Evolutionary conservation across 2,113 vertebrate genomes (phyloP), one percentile per base, ranked within the genome.

Genomic region (Macrotus californicus): DNA sequence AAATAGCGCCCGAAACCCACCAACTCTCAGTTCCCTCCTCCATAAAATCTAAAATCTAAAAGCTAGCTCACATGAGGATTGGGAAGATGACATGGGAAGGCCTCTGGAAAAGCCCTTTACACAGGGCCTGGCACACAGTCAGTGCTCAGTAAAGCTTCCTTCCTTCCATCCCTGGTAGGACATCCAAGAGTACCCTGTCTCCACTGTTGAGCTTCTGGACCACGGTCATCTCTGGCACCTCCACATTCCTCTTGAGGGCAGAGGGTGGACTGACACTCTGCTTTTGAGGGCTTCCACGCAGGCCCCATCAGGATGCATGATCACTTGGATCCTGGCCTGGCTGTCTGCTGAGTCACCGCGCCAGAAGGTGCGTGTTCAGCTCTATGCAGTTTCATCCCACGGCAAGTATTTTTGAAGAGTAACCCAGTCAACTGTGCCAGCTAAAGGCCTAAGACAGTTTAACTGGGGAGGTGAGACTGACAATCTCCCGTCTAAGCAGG

Each of bases 271-370:
- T 21, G 43, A 59, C 5, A 14, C 5, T 70, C 9, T 67, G 67
- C 16, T 39, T 52, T 11, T 21, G 13, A 90, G 31, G 64, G 24
- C 34, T 41, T 54, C 36, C 29, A 2, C 19, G 1, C 8, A 34
- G 69, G 0, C 48, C 43, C 50, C 22, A 0, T 1, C 3, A 1
- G 26, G n/a, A 82, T 19, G 13, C 2, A 0, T 22, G 6, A 11
- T 34, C 5, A 14, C 50, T 19, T 86, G 64, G 76, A 19, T 36
- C 14, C 31, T 26, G 56, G 66, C 21, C 36, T 64, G 22, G 36
- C 6, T 50, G 41, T 88, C 34, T 18, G 46, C 19, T 8, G 46
- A 67, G 41, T 79, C 22, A 16, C 4, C 5, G 26, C 1, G 31
- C 26, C 18, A 11, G 59, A 31, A 22, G 43, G 7, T 75, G 66